Percentiles rank a stretch among this genome's conserved stretches.
phyloP scores from a whole-genome alignment of 2,797 vertebrate species.

The Kryptopterus vitreolus region DNA sequence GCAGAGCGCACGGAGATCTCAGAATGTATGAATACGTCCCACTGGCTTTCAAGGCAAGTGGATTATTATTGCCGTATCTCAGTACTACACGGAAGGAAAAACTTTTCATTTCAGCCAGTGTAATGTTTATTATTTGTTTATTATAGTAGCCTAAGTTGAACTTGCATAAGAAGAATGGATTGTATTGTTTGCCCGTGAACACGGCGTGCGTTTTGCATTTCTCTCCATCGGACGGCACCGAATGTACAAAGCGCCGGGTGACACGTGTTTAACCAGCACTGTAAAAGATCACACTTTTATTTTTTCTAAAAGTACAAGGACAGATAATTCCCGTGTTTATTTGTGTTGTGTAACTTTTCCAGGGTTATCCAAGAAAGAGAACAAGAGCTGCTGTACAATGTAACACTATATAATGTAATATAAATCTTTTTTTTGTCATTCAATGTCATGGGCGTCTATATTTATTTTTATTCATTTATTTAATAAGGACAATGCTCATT shows the following conservation, averaged over 20 bases:
- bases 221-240: neutral
- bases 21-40: neutral
- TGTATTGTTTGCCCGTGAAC: conserved; percentile 22
- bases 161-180: conserved; percentile 31
- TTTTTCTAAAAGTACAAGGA: neutral
- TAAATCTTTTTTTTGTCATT: conserved; percentile 6
- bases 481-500: too few relatives aligned
- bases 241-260: conserved; percentile 1
- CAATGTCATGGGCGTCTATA: neutral
- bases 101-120: neutral
- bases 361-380: neutral
- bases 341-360: neutral
- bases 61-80: neutral
- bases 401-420: neutral
- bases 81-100: too few relatives aligned
- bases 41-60: neutral
- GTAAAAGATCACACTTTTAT: neutral
- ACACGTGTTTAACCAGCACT: neutral
- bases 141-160: neutral
- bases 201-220: neutral
- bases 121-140: neutral
- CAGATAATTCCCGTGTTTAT: neutral
- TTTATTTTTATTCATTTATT: neutral
- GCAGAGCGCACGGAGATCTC: neutral
- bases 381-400: neutral